Conservation (phyloP, 30 jellyfish, hydroid and myxozoan genomes). For the Hydractinia echinata region DNA sequence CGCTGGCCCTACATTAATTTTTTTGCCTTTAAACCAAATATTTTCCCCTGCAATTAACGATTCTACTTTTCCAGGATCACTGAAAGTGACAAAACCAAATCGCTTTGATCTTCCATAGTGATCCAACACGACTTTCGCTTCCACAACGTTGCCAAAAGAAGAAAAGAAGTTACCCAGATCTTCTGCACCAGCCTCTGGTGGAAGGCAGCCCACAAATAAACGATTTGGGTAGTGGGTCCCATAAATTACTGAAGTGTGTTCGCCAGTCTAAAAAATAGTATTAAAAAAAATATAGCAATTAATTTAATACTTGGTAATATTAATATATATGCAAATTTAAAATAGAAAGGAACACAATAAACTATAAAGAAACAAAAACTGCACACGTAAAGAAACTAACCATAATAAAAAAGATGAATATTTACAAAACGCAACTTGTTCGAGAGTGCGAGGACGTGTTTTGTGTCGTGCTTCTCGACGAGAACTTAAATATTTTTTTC, state of each 20-base stretch:
- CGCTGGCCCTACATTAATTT: slow-evolving; percentile 38
- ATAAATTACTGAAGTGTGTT: slow-evolving; percentile 71
- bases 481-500: no score
- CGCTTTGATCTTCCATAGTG: slow-evolving; percentile 23
- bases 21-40: slow-evolving; percentile 21
- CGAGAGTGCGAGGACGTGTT: no score
- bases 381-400: no score
- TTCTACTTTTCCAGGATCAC: slow-evolving; percentile 25
- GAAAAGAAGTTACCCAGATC: slow-evolving; percentile 31
- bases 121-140: slow-evolving; percentile 30
- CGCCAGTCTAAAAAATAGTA: slow-evolving; percentile 47
- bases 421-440: no score
- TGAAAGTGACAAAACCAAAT: slow-evolving; percentile 34
- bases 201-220: slow-evolving; percentile 77
- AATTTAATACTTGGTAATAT: no score
- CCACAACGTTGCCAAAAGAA: slow-evolving; percentile 31
- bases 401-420: no score
- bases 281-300: not conserved
- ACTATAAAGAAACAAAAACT: no score
- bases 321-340: no score
- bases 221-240: slow-evolving; percentile 84
- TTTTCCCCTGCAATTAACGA: slow-evolving; percentile 6
- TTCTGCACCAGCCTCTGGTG: slow-evolving; percentile 62
- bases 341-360: no score
- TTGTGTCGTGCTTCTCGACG: no score